Conservation (phyloP, 2,797 vertebrate species). For the Chlorospingus semifuscus region DNA sequence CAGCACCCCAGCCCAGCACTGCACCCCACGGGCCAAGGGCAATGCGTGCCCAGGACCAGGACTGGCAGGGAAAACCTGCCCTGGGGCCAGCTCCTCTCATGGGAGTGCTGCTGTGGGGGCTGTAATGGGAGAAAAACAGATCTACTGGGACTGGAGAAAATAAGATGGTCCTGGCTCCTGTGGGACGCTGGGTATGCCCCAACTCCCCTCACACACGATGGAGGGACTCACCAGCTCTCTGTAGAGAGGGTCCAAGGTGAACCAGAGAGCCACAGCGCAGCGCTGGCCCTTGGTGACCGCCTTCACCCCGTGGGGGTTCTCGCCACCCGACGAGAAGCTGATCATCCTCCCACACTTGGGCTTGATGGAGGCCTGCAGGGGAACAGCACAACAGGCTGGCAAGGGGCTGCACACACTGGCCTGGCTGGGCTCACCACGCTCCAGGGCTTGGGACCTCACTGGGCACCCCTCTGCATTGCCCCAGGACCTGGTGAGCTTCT, state of each 20-base stretch:
- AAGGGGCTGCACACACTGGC: neutral
- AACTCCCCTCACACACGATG: rapidly evolving
- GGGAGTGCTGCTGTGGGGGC: neutral
- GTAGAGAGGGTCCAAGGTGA: slow-evolving; percentile 94
- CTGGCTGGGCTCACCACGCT: rapidly evolving
- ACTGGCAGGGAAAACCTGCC: neutral
- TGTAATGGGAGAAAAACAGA: neutral
- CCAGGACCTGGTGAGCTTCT: neutral
- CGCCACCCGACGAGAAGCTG: slow-evolving; percentile 94
- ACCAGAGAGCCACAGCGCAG: slow-evolving; percentile 95
- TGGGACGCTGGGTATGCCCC: neutral
- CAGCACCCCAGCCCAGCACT: neutral
- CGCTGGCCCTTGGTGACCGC: slow-evolving; percentile 93
- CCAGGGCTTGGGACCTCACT: neutral
- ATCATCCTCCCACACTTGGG: slow-evolving; percentile 94
- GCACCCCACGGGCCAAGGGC: rapidly evolving
- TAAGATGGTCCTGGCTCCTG: neutral
- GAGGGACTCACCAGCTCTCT: slow-evolving; percentile 88
- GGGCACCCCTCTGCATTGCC: rapidly evolving
- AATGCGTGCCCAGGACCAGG: neutral
- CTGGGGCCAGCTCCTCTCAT: rapidly evolving
- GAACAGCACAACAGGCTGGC: neutral
- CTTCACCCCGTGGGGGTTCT: slow-evolving; percentile 96
- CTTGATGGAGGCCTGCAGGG: slow-evolving; percentile 88
- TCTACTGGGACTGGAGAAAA: neutral